Evolutionary conservation across 2,797 vertebrate species (phyloP).

Genomic region (Gambusia yucatana): DNA sequence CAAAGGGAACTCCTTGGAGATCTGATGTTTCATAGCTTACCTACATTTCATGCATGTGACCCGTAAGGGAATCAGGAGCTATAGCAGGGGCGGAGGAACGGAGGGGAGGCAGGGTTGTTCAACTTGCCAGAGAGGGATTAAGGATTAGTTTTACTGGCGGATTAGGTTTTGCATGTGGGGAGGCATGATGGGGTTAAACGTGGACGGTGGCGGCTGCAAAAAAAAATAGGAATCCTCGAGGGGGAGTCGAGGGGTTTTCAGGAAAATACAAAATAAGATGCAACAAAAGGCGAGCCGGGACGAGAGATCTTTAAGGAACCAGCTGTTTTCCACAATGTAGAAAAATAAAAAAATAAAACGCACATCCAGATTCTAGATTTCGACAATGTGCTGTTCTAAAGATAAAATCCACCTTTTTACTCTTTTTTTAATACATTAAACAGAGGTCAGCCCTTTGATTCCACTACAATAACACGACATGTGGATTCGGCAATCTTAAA

Average conservation of each 20-base stretch:
- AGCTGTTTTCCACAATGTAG: conserved; percentile 42
- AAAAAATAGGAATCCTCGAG: conserved; percentile 21
- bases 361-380: not conserved
- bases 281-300: conserved; percentile 10
- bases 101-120: conserved; percentile 43
- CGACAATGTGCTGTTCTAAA: not conserved
- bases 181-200: conserved; percentile 79
- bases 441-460: conserved; percentile 13
- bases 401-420: conserved; percentile 41
- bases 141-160: conserved; percentile 82
- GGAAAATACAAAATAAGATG: conserved; percentile 3
- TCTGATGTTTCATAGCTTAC: not conserved
- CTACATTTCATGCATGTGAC: conserved; percentile 34
- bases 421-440: conserved; percentile 39
- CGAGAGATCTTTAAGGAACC: conserved; percentile 52
- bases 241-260: conserved; percentile 28
- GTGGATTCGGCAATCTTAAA: conserved; percentile 2
- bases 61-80: conserved; percentile 51
- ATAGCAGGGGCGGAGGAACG: not conserved
- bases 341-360: not conserved
- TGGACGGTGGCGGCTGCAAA: conserved; percentile 65
- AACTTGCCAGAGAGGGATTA: conserved; percentile 81
- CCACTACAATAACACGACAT: conserved; percentile 14
- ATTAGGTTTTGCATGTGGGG: conserved; percentile 75
- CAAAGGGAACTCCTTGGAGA: not conserved